Evolutionary conservation across 2,113 vertebrate genomes (phyloP).

Genomic region (Puffinus mauretanicus): DNA sequence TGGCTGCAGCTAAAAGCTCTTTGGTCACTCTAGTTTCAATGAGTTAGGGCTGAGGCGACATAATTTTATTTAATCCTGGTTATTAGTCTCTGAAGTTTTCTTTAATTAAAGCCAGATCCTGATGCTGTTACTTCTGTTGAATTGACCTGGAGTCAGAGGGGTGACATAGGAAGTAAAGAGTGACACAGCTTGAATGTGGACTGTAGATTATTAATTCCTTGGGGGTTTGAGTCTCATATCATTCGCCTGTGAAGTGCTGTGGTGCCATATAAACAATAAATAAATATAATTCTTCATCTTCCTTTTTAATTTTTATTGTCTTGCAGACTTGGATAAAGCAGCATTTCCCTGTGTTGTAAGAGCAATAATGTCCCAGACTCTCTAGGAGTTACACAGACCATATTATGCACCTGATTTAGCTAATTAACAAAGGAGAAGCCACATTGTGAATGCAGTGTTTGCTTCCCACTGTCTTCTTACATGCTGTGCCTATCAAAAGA

Average conservation of each 20-base stretch:
- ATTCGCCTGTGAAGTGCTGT: neutral
- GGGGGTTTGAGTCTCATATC: neutral
- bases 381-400: constrained; percentile 5
- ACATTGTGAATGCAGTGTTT: neutral
- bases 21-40: neutral
- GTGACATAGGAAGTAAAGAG: neutral
- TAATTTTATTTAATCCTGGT: neutral
- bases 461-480: constrained; percentile 57
- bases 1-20: neutral
- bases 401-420: constrained; percentile 48
- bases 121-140: neutral
- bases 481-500: constrained; percentile 59
- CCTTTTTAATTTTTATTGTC: neutral
- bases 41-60: neutral
- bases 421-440: constrained; percentile 59
- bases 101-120: constrained; percentile 29
- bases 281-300: neutral
- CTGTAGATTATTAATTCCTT: neutral
- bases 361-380: neutral
- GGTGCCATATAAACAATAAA: neutral
- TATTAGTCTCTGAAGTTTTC: neutral
- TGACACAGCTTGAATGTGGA: neutral
- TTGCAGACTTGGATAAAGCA: neutral
- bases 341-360: neutral
- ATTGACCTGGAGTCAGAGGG: neutral